Conservation (phyloP, 2,797 vertebrate genomes). For the Podargus strigoides region DNA sequence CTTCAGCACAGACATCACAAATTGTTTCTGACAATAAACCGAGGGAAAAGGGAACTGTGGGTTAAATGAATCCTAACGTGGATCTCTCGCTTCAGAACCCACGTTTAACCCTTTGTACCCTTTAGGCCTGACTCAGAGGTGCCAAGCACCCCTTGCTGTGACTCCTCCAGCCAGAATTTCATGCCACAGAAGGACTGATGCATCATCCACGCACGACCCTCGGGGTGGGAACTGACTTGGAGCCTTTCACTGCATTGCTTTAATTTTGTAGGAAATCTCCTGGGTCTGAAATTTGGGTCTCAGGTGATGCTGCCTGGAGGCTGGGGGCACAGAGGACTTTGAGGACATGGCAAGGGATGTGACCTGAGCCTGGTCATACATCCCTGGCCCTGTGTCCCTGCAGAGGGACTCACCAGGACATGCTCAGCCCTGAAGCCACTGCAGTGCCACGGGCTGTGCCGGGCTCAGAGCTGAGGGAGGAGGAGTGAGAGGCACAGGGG, state of each 20-base stretch:
- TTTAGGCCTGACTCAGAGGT: not conserved
- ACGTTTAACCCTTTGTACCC: not conserved
- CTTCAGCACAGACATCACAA: not conserved
- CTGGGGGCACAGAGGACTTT: not conserved
- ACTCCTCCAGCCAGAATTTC: not conserved
- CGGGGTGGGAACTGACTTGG: fast-evolving
- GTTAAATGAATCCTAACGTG: not conserved
- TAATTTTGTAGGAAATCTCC: not conserved
- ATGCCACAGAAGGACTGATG: not conserved
- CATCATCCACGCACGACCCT: fast-evolving
- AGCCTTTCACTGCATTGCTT: not conserved
- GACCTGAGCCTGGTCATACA: fast-evolving
- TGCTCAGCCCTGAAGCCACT: not conserved
- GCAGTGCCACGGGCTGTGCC: fast-evolving
- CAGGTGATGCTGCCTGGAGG: not conserved
- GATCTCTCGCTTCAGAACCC: not conserved
- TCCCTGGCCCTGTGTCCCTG: not conserved
- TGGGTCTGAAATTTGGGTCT: not conserved
- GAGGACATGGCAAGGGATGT: not conserved
- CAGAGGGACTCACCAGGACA: not conserved
- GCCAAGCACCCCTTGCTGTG: not conserved
- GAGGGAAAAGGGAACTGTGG: not conserved
- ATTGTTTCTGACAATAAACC: not conserved
- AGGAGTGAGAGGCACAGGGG: not conserved
- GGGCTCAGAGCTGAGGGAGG: fast-evolving